These are phyloP conservation scores for Steinernema carpocapsae DNA, from an alignment of 2,888 invertebrate species.

Conservation along the genomic window DNA sequence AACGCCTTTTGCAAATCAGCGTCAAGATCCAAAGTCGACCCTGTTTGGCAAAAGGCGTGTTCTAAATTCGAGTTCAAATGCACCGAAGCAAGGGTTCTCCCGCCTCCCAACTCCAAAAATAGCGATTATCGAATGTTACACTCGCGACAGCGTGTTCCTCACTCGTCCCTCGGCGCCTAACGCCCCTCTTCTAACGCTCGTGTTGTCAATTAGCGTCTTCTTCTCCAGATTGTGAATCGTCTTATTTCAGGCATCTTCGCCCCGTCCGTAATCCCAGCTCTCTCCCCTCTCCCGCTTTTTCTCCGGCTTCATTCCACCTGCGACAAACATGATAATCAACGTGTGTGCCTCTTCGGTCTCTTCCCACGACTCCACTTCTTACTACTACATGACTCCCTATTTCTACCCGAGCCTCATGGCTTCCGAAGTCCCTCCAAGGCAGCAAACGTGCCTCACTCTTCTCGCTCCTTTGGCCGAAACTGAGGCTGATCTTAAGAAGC, in stretches of 20 bases:
- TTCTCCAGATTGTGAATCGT: background rate
- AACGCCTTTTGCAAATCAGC: no score
- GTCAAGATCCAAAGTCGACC: no score
- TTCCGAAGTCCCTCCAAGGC: background rate
- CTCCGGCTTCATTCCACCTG: background rate
- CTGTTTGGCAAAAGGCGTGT: no score
- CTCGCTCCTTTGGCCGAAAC: constrained; percentile 3
- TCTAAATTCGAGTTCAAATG: no score
- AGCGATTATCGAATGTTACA: no score
- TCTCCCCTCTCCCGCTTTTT: background rate
- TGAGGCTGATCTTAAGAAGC: background rate
- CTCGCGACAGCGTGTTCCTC: no score
- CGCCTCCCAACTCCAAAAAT: no score
- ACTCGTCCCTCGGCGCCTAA: background rate
- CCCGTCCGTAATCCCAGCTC: background rate
- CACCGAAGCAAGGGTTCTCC: no score
- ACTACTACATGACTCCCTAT: constrained; percentile 22
- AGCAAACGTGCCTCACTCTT: background rate
- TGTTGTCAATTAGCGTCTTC: background rate
- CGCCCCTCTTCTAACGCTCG: background rate
- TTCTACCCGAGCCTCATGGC: constrained; percentile 10
- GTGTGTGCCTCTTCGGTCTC: constrained; percentile 16
- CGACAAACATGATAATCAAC: constrained; percentile 17
- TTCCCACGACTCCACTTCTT: background rate
- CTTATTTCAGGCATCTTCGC: background rate